Conservation (phyloP, 1,140 invertebrate species). For the Drosophila repleta region DNA sequence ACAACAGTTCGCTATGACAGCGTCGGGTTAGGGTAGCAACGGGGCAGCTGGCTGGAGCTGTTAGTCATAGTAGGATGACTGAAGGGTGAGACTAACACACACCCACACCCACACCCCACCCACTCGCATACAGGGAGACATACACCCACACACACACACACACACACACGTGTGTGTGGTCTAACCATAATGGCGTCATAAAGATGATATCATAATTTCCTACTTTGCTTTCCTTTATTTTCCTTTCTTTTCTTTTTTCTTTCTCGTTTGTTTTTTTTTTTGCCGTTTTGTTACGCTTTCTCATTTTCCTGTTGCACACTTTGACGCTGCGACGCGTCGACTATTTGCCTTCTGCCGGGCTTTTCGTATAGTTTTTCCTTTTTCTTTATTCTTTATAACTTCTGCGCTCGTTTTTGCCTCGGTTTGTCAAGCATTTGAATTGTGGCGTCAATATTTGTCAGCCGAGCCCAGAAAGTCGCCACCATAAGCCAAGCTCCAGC, state of each 20-base stretch:
- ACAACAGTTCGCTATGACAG: conserved; percentile 67
- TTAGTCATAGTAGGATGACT: conserved; percentile 57
- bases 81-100: conserved; percentile 33
- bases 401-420: conserved; percentile 2
- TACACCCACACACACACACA: conserved; percentile 10
- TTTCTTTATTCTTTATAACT: conserved; percentile 13
- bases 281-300: conserved; percentile 23
- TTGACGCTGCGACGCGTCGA: conserved; percentile 25
- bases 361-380: conserved; percentile 29
- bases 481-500: conserved; percentile 11
- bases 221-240: conserved; percentile 67
- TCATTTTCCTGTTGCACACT: conserved; percentile 36
- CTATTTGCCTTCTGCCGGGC: conserved; percentile 41
- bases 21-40: not conserved
- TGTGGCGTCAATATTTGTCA: conserved; percentile 68
- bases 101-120: conserved; percentile 25
- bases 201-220: conserved; percentile 81
- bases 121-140: not conserved
- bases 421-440: conserved; percentile 60
- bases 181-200: conserved; percentile 77
- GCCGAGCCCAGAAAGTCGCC: conserved; percentile 38
- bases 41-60: conserved; percentile 22
- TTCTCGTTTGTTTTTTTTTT: too few species aligned
- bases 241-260: too few species aligned
- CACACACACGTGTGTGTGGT: conserved; percentile 22